These are phyloP conservation scores for Dendrolimus houi DNA, from an alignment of 2,888 invertebrate species.

Conservation along the genomic window DNA sequence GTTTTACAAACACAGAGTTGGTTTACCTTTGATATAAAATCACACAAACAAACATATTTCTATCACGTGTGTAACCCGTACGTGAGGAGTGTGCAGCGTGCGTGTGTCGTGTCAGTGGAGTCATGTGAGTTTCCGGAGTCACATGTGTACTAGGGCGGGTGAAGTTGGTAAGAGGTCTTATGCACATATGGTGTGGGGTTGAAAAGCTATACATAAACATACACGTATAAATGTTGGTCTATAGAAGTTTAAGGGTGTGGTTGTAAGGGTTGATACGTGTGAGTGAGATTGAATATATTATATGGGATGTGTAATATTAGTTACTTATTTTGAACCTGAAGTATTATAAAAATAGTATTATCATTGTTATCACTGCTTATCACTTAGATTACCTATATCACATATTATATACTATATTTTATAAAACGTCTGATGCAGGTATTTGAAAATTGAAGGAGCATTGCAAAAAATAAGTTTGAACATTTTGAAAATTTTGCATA, in stretches of 20 bases:
- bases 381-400: too few relatives aligned
- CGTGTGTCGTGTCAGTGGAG: constrained; percentile 26
- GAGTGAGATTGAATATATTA: too few relatives aligned
- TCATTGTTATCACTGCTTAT: too few relatives aligned
- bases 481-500: too few relatives aligned
- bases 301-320: too few relatives aligned
- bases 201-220: background rate
- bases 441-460: too few relatives aligned
- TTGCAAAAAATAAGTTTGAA: too few relatives aligned
- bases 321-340: too few relatives aligned
- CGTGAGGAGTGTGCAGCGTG: background rate
- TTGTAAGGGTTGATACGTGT: constrained; percentile 18
- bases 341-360: too few relatives aligned
- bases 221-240: too few relatives aligned
- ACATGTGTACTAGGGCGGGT: constrained; percentile 65
- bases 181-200: constrained; percentile 35
- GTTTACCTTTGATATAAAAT: background rate
- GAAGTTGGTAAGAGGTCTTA: constrained; percentile 26
- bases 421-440: too few relatives aligned
- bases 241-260: constrained; percentile 11
- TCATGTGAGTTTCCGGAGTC: constrained; percentile 66
- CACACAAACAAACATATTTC: background rate
- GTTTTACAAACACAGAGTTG: background rate
- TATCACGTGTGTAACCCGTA: background rate
- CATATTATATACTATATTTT: too few relatives aligned